These are phyloP conservation scores for Chanos chanos DNA, from an alignment of 2,797 vertebrate genomes.

Conservation along the genomic window DNA sequence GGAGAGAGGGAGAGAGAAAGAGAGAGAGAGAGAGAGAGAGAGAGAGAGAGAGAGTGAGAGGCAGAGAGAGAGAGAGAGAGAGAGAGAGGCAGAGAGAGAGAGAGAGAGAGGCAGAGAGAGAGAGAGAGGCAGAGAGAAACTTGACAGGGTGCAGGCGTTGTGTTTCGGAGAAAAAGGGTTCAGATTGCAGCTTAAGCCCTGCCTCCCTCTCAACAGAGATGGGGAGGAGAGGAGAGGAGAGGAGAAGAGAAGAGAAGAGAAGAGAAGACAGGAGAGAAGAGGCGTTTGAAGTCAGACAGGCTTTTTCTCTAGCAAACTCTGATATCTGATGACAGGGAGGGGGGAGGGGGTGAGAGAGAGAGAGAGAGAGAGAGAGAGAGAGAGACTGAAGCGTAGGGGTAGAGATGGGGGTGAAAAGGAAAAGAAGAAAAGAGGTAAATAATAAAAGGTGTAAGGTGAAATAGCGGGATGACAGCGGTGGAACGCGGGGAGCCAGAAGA, in stretches of 20 bases:
- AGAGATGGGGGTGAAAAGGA: conserved; percentile 32
- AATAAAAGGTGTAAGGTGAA: conserved; percentile 56
- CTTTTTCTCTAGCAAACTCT: conserved; percentile 56
- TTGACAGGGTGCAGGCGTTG: no score
- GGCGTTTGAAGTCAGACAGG: conserved; percentile 68
- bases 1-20: not conserved
- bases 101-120: conserved; percentile 28
- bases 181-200: conserved; percentile 3
- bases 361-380: conserved; percentile 12
- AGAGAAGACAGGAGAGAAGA: conserved; percentile 57
- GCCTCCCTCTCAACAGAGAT: conserved; percentile 24
- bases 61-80: conserved; percentile 36
- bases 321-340: conserved; percentile 59
- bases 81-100: conserved; percentile 29
- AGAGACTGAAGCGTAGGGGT: conserved; percentile 17
- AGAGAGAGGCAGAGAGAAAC: conserved; percentile 8
- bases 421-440: conserved; percentile 50
- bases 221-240: conserved; percentile 56
- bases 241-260: conserved; percentile 41
- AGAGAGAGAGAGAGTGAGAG: not conserved
- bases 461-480: conserved; percentile 31
- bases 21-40: not conserved
- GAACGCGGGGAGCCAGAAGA: conserved; percentile 26
- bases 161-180: not conserved
- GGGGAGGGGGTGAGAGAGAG: conserved; percentile 14